A percentile compares a stretch with the other conserved stretches of the same genome.
Conservation (phyloP, 2,113 vertebrate genomes). For the Charina bottae region DNA sequence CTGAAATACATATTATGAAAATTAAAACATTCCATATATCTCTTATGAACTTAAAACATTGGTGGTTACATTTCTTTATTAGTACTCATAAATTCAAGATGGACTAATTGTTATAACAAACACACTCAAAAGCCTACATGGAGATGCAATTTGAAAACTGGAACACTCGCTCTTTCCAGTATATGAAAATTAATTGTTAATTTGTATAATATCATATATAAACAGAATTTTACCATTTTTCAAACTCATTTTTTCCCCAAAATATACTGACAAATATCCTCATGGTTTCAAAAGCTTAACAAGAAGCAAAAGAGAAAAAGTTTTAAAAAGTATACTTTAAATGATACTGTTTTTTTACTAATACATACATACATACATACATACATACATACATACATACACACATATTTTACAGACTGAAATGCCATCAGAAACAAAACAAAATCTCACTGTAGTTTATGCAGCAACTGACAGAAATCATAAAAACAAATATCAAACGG, state of each 20-base stretch:
- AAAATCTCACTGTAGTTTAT: neutral
- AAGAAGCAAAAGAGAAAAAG: neutral
- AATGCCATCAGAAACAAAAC: neutral
- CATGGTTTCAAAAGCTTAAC: conserved; percentile 1
- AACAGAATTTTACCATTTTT: conserved; percentile 17
- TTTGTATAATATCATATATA: neutral
- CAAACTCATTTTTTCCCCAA: neutral
- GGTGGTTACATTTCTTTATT: conserved; percentile 5
- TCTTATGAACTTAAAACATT: conserved; percentile 21
- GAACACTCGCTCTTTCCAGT: conserved; percentile 21
- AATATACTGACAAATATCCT: neutral
- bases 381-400: no score
- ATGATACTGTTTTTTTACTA: neutral
- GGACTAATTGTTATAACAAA: conserved; percentile 46
- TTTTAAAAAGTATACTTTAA: neutral
- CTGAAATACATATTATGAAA: conserved; percentile 39
- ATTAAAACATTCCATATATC: conserved; percentile 43
- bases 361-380: no score
- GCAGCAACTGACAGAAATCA: neutral
- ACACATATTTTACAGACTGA: neutral
- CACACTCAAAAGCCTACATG: conserved; percentile 35
- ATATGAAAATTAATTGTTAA: conserved; percentile 10
- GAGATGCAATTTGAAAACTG: conserved; percentile 26
- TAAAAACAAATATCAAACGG: neutral
- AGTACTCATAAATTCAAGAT: conserved; percentile 25